These are phyloP conservation scores for Chinchilla lanigera DNA, from an alignment of 2,113 vertebrate species.

Conservation along the genomic window DNA sequence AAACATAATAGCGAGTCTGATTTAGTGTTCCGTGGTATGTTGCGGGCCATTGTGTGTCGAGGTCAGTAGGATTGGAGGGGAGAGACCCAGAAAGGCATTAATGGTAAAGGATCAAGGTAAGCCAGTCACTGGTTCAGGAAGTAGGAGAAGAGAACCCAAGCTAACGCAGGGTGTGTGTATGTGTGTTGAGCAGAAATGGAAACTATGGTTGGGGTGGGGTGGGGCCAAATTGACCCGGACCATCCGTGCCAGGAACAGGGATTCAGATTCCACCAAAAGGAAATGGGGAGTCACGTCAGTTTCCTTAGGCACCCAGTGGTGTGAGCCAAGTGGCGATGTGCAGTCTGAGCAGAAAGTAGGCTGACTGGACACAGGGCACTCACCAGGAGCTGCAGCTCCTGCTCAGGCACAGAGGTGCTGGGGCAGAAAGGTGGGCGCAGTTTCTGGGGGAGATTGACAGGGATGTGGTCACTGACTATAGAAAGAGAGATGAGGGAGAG, in stretches of 20 bases:
- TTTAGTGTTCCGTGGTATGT: background rate
- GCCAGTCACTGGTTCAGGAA: background rate
- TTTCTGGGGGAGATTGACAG: background rate
- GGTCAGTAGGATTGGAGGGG: background rate
- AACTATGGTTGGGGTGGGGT: slow-evolving; percentile 13
- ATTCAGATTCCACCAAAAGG: background rate
- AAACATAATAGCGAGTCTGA: background rate
- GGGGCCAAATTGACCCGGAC: background rate
- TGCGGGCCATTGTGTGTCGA: background rate
- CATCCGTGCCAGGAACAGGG: background rate
- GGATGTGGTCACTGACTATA: background rate
- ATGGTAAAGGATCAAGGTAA: background rate
- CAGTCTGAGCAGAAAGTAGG: background rate
- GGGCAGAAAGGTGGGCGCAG: background rate
- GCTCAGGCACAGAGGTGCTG: no score
- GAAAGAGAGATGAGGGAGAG: background rate
- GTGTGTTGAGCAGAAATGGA: background rate
- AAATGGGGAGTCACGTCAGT: background rate
- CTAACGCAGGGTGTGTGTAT: background rate
- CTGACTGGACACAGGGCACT: no score
- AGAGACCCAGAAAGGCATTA: background rate
- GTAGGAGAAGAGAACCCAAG: background rate
- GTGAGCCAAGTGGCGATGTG: background rate
- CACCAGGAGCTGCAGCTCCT: background rate
- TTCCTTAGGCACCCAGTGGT: background rate